A percentile compares a stretch with the other conserved stretches of the same genome.
phyloP scores from a whole-genome alignment of 2,797 vertebrate genomes.

The Picus viridis region DNA sequence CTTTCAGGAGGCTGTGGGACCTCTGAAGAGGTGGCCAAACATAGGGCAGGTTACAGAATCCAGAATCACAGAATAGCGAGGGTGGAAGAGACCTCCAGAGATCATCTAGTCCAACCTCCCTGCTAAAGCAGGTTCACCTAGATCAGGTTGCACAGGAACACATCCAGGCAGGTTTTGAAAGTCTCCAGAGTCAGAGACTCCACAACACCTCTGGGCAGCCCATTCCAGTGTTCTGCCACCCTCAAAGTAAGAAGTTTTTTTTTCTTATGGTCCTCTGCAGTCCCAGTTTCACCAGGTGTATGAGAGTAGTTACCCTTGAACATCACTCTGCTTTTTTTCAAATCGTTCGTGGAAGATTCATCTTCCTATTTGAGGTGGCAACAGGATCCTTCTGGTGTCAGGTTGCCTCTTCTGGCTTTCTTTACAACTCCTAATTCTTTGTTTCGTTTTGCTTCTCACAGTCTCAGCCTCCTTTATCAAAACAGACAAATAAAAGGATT shows the following conservation, averaged over 20 bases:
- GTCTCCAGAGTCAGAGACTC: too few species aligned
- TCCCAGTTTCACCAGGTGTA: background rate
- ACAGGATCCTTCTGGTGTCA: background rate
- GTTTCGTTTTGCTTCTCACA: background rate
- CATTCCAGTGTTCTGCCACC: too few species aligned
- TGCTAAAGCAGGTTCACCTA: too few species aligned
- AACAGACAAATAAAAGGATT: background rate
- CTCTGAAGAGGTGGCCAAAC: background rate
- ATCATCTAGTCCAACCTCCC: too few species aligned
- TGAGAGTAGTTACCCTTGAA: background rate
- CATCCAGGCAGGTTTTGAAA: too few species aligned
- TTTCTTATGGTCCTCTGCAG: background rate
- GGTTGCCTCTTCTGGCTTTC: background rate
- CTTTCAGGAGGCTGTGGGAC: background rate
- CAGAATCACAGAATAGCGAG: too few species aligned
- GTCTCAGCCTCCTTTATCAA: background rate
- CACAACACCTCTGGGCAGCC: too few species aligned
- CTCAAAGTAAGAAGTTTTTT: too few species aligned
- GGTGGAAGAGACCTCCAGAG: too few species aligned
- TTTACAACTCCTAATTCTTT: background rate
- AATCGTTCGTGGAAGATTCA: background rate
- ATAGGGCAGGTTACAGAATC: background rate
- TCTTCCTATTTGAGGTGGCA: background rate
- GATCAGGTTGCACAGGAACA: too few species aligned
- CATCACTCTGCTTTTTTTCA: background rate